Conservation (phyloP, 2,797 vertebrate genomes). For the Bufotes viridis region DNA sequence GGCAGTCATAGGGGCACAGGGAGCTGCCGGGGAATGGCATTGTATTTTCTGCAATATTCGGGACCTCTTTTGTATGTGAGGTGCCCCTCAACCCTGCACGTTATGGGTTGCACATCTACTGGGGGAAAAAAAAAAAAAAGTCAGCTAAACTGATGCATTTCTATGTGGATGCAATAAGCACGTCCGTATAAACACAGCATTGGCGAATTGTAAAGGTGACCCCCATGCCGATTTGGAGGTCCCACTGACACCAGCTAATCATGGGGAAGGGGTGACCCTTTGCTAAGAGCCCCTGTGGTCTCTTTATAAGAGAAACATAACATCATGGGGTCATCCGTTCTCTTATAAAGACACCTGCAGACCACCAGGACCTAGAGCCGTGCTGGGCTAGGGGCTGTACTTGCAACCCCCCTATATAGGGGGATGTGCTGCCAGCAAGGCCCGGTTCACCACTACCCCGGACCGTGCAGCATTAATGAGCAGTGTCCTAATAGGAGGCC, state of each 20-base stretch:
- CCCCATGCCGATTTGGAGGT: neutral
- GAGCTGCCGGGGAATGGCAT: neutral
- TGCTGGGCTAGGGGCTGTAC: too few relatives aligned
- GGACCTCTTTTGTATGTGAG: neutral
- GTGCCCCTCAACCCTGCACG: constrained; percentile 35
- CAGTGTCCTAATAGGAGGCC: too few relatives aligned
- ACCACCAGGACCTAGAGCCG: too few relatives aligned
- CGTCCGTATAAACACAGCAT: neutral
- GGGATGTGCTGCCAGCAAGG: neutral
- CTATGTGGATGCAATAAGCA: neutral
- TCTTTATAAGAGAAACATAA: too few relatives aligned
- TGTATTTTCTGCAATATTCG: neutral
- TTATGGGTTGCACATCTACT: neutral
- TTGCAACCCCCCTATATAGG: neutral
- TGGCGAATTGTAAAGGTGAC: neutral
- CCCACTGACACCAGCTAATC: neutral
- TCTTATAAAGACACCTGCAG: too few relatives aligned
- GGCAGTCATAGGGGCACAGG: constrained; percentile 34
- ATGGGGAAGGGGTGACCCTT: neutral
- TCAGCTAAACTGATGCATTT: neutral
- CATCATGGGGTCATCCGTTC: too few relatives aligned
- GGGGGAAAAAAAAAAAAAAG: neutral
- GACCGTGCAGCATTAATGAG: neutral
- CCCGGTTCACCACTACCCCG: neutral
- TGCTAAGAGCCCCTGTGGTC: neutral